Evolutionary conservation across 2,797 vertebrate species (phyloP), one percentile per base, ranked within the genome.

Genomic region (Thunnus albacares): DNA sequence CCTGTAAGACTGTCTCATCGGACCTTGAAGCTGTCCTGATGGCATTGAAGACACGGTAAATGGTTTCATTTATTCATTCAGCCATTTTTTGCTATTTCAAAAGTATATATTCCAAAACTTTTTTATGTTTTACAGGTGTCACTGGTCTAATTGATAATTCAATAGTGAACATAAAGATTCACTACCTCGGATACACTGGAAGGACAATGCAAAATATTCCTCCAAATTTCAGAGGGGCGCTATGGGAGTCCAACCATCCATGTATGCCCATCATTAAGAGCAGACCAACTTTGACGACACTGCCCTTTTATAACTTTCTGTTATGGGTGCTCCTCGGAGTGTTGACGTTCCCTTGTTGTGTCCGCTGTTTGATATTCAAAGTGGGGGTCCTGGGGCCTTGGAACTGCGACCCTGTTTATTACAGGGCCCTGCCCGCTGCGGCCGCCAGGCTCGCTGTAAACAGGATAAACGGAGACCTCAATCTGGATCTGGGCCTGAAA

Each of bases 371-470:
- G 26, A 93, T 94, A 65, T 94, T 96, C 86, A 96, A 92, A 91
- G 94, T 96, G 6, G 95, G 95, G n/a, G 91, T 95, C 3, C 62
- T 96, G 43, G 96, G 96, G 28, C 96, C 95, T 26, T 97, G 95
- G 95, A 93, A 95, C 90, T 96, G 95, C 77, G 94, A 96, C 88
- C 89, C 86, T 0, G 33, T 94, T 11, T 94, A 94, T 78, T 91
- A 94, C 78, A 95, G 91, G 88, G 92, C 95, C 6, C 79, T 94
- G 45, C 96, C 95, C 0, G 80, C 87, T 1, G 80, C 89, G 0
- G 95, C 94, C 0, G 94, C 95, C 66, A 92, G 89, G 47, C 89
- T 95, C 5, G 95, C 94, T 1, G 91, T 95, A 41, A 87, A 71
- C 83, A 89, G 95, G 81, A 96, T 95, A 67, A 96, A 96, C 58